Base-by-base conservation (phyloP, 2,888 invertebrate genomes). In the Agrotis puta region DNA sequence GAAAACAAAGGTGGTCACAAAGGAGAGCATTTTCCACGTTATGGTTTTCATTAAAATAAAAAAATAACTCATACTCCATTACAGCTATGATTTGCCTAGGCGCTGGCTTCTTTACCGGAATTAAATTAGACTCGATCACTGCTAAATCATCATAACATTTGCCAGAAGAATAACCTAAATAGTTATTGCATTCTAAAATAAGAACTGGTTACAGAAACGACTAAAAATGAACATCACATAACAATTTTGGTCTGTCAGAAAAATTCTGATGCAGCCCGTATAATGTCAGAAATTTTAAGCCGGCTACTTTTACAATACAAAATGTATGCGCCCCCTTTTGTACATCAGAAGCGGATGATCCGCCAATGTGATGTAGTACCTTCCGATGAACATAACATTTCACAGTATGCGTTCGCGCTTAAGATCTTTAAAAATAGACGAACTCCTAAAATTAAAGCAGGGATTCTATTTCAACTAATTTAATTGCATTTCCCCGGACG, bases 401-500 rank as follows among this genome's bases (percentile, higher is more conserved):
- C 39, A 33, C 33, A 33, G 33, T 27, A 27, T 39, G 39, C 39
- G 39, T 9, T 39, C 39, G 9, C 2, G 9, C 39, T 11, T 39
- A 27, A n/a, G 20, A 22, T 39, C 27, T 27, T n/a, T 43, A 16
- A 27, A 27, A 63, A 27, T 56, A 63, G 9, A 43, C 18, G 18
- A 74, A 79, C 43, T 58, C 45, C 13, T 64, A 13, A 73, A 73
- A 57, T 33, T 54, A 43, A 74, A 74, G 1, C 57, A 24, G 13
- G 3, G 22, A 47, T 48, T 59, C 63, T 51, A 43, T 74, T 74
- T 51, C 3, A 20, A 79, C n/a, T 2, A 33, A 47, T 58, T 56
- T 56, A 0, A 75, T 16, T 61, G 61, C 56, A 48, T 43, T 76
- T 53, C 69, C 14, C 13, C 14, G 50, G 61, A 70, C 74, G 59